Base-by-base conservation (phyloP, 2,797 vertebrate species). In the Darevskia mixta region DNA sequence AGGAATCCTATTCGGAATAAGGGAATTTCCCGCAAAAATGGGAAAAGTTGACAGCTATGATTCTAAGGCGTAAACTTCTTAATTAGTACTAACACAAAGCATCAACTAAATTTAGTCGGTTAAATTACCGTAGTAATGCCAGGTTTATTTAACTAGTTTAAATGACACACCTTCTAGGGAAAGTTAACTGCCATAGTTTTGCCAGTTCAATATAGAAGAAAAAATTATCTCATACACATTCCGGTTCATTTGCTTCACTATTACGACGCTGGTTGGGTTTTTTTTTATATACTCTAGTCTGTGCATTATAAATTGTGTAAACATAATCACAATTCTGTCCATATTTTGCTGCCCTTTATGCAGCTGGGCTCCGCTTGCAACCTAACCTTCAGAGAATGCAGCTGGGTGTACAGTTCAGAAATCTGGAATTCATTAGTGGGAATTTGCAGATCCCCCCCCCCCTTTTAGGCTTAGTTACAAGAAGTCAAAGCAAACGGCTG, bases 351-450 rank as follows among this genome's bases (percentile, higher is more conserved):
- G 88, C 38, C 71, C 86, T 93, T 90, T 87, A 43, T 91, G 88
- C 93, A 95, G 94, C 93, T 95, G 94, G 80, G 78, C 82, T 92
- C 75, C 75, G 92, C 93, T 95, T 94, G 93, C 93, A 95, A 94
- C 87, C 87, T 9, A 88, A 88, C 58, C 18, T 93, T 92, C 87
- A 93, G 93, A 95, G 87, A 92, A 89, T 88, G 90, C 91, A 91
- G 89, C 88, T 94, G 90, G 43, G 66, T 92, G 92, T 90, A 87
- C 86, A 91, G 80, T 90, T 94, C 78, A 78, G 79, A 91, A 82
- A n/a, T 96, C 95, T 96, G 94, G 95, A 96, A 95, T 94, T 96
- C 93, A 95, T 96, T 95, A 96, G 77, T 86, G 91, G 94, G 95
- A 91, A 91, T 83, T 94, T 95, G 90, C 89, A 93, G 91, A 75